These are phyloP conservation scores for Pelodiscus sinensis DNA, from an alignment of 2,113 vertebrate genomes.

Conservation along the genomic window DNA sequence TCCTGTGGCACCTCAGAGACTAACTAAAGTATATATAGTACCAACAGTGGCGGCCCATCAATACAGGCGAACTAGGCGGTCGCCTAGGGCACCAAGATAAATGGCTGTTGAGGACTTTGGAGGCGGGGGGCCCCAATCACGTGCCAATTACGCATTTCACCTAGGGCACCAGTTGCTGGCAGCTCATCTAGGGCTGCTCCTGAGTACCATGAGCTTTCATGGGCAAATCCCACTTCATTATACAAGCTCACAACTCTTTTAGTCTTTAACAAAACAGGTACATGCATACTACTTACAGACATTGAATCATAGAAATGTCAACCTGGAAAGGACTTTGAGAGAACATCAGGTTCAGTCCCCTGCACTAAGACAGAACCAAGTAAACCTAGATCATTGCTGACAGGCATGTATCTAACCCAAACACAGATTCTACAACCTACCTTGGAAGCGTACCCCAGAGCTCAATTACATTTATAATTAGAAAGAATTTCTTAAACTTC, in stretches of 20 bases:
- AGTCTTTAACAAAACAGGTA: background rate
- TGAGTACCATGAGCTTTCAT: no score
- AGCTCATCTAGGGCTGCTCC: no score
- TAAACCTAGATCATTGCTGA: background rate
- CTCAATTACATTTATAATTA: background rate
- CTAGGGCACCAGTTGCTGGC: no score
- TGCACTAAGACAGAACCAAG: background rate
- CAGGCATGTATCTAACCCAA: background rate
- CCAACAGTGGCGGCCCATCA: no score
- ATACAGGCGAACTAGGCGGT: no score
- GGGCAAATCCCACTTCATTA: no score
- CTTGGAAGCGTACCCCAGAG: background rate
- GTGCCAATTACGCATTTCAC: no score
- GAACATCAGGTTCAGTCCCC: background rate
- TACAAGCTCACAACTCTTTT: background rate
- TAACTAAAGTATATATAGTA: no score
- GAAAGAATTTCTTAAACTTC: background rate
- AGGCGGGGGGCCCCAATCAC: no score
- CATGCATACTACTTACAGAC: background rate
- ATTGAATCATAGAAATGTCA: background rate
- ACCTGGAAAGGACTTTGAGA: background rate
- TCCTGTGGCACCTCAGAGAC: no score
- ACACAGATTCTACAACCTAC: background rate
- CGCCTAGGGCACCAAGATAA: no score
- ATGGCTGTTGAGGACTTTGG: no score